These are phyloP conservation scores for Romanogobio albipinnatus DNA, from an alignment of 2,113 vertebrate species.

Conservation along the genomic window DNA sequence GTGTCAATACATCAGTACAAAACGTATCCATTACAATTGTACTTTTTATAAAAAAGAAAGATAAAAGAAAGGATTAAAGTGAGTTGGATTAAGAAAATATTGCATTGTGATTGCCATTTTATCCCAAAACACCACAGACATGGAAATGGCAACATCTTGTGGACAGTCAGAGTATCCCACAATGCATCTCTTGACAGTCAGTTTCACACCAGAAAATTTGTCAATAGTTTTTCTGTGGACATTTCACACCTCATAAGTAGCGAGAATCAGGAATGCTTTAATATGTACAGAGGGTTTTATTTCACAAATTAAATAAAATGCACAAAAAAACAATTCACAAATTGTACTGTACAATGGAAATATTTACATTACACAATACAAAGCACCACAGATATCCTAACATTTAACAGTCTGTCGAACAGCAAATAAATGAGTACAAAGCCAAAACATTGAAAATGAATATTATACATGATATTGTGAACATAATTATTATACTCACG, in stretches of 20 bases:
- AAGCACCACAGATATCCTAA: not conserved
- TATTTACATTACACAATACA: not conserved
- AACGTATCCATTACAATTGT: too few species aligned
- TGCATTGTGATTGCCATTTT: not conserved
- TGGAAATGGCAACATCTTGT: constrained; percentile 16
- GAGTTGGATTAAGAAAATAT: not conserved
- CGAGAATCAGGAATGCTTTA: not conserved
- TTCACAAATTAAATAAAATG: not conserved
- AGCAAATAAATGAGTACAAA: not conserved
- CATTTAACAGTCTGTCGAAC: too few species aligned
- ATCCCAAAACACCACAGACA: not conserved
- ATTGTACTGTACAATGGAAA: not conserved
- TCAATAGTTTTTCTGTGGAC: not conserved
- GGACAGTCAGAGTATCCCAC: constrained; percentile 22
- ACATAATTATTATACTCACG: not conserved
- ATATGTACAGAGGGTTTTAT: not conserved
- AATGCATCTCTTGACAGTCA: not conserved
- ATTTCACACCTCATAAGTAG: not conserved
- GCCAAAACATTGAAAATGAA: not conserved
- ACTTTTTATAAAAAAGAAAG: not conserved
- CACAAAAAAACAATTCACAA: not conserved
- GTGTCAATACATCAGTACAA: not conserved
- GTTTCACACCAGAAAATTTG: not conserved
- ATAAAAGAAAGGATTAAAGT: too few species aligned
- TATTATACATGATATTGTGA: not conserved